Conservation (phyloP, 2,797 vertebrate genomes). For the Rhyacichthys aspro region DNA sequence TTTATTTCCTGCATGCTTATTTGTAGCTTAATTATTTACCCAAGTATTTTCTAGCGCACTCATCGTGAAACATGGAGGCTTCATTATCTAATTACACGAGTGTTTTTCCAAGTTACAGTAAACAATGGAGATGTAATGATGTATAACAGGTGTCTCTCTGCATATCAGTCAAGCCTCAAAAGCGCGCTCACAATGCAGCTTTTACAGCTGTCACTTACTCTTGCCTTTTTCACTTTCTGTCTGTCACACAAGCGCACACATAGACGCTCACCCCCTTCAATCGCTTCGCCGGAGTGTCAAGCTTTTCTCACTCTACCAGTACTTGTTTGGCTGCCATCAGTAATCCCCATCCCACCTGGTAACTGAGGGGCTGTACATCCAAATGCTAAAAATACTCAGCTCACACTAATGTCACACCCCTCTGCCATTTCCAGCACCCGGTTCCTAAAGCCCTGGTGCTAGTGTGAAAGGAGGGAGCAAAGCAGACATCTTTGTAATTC, state of each 20-base stretch:
- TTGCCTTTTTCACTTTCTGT: conserved; percentile 5
- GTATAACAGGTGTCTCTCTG: conserved; percentile 54
- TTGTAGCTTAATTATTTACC: conserved; percentile 66
- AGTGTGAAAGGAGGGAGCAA: conserved; percentile 62
- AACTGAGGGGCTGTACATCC: conserved; percentile 43
- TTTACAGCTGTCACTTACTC: conserved; percentile 24
- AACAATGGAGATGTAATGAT: conserved; percentile 66
- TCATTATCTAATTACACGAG: conserved; percentile 70
- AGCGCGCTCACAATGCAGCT: conserved; percentile 35
- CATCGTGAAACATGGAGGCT: conserved; percentile 54
- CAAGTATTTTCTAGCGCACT: conserved; percentile 31
- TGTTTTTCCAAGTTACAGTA: conserved; percentile 58
- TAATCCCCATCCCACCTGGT: conserved; percentile 63
- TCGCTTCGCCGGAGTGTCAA: conserved; percentile 37
- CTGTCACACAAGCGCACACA: conserved; percentile 19
- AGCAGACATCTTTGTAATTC: conserved; percentile 77
- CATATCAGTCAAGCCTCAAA: conserved; percentile 64
- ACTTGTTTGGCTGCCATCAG: conserved; percentile 36
- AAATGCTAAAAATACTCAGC: conserved; percentile 81
- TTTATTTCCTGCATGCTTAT: conserved; percentile 59
- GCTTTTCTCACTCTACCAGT: conserved; percentile 42
- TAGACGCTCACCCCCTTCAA: conserved; percentile 20
- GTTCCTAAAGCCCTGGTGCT: conserved; percentile 60
- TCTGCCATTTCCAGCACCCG: conserved; percentile 67
- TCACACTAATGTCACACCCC: conserved; percentile 64